Evolutionary conservation across 2,888 invertebrate species (phyloP).

Genomic region (Dendrolimus houi): DNA sequence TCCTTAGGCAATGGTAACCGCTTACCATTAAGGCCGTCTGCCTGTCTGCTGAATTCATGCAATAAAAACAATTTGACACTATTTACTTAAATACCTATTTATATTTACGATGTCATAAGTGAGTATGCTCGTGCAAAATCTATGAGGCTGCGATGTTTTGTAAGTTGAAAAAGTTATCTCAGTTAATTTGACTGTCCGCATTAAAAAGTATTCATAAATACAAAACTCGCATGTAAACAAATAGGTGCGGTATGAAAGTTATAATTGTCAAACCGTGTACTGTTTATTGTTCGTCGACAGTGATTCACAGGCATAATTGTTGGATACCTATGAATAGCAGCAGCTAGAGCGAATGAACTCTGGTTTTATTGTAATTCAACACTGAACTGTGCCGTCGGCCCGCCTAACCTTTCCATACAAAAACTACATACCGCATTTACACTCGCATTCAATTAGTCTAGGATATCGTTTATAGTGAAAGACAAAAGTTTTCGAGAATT

Average conservation of each 20-base stretch:
- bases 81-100: too few relatives aligned
- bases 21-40: too few relatives aligned
- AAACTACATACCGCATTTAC: constrained; percentile 25
- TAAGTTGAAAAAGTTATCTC: too few relatives aligned
- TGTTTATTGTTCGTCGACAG: constrained; percentile 46
- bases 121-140: too few relatives aligned
- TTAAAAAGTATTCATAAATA: not conserved
- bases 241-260: constrained; percentile 21
- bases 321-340: constrained; percentile 60
- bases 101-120: too few relatives aligned
- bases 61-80: too few relatives aligned
- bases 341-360: constrained; percentile 69
- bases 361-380: constrained; percentile 61
- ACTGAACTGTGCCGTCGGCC: constrained; percentile 64
- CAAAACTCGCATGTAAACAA: constrained; percentile 7
- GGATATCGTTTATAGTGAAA: too few relatives aligned
- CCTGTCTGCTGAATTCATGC: too few relatives aligned
- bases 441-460: not conserved
- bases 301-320: constrained; percentile 52
- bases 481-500: too few relatives aligned
- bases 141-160: too few relatives aligned
- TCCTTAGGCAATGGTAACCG: too few relatives aligned
- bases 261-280: constrained; percentile 21
- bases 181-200: too few relatives aligned
- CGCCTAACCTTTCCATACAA: constrained; percentile 60